Conservation (phyloP, 1,140 invertebrate species). For the Geopemphigus sp. region DNA sequence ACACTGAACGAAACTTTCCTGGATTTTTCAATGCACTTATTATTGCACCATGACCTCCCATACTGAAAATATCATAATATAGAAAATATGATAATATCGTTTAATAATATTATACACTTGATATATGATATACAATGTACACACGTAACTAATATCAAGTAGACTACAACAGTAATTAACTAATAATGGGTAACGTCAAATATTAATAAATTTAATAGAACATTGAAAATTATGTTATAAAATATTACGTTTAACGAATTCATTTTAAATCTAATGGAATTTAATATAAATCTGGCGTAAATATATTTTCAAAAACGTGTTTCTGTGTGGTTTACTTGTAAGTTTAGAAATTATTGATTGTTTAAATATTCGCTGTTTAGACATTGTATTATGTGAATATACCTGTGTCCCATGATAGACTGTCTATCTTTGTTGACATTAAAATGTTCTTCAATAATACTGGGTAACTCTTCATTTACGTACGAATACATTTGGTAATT, state of each 20-base stretch:
- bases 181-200: neutral
- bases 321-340: no score
- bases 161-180: neutral
- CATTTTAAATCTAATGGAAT: no score
- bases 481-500: conserved; percentile 98
- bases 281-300: no score
- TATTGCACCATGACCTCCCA: conserved; percentile 96
- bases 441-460: conserved; percentile 74
- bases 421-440: conserved; percentile 63
- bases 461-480: conserved; percentile 84
- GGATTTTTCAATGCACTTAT: conserved; percentile 91
- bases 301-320: no score
- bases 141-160: neutral
- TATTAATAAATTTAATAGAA: no score
- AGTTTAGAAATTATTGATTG: no score
- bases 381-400: conserved; percentile 42
- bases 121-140: neutral
- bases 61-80: conserved; percentile 63
- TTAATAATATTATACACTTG: no score
- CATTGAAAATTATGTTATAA: no score
- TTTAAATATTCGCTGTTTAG: no score
- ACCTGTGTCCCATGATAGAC: conserved; percentile 87
- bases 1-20: conserved; percentile 83
- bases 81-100: no score
- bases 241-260: no score